Evolutionary conservation across 2,888 invertebrate genomes (phyloP), one percentile per base, ranked within the genome.

Genomic region (Rotaria sp.): DNA sequence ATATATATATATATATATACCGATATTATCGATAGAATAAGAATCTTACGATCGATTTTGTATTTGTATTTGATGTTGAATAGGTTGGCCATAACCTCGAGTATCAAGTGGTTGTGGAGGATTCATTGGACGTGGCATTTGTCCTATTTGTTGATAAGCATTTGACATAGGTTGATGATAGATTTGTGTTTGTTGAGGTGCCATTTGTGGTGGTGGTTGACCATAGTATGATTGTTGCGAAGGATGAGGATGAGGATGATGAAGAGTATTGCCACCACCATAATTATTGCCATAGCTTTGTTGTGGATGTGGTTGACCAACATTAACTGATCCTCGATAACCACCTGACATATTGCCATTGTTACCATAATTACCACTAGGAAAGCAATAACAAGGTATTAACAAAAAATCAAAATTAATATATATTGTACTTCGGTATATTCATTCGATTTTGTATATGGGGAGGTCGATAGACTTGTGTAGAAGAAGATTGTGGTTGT

Each of bases 81-180:
- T 18, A 67, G 67, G 67, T 35, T 35, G 67, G 5, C 30, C 67
- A 67, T 67, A 67, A 35, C 21, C 21, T 67, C 67, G 35, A 67
- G 35, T 67, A 35, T 67, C 67, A 67, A 67, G 67, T 21, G 67
- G 35, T 35, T 67, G 67, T 35, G 67, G 67, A 35, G 30, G 35
- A 67, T 67, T 67, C 15, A 67, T 30, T 21, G 67, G 21, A 21
- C 67, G 67, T 67, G 67, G 35, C 18, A 67, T 35, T 30, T 67
- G 67, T 67, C 67, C 67, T 5, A 67, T 67, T 2, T 35, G 35
- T 67, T 67, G 67, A 67, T 35, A 67, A 8, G 35, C 13, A 30
- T 67, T 67, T 67, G 67, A 35, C 35, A 67, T 67, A 67, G 67
- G 35, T 67, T 67, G 67, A 38, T 67, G 67, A 67, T 67, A 67